Conservation (phyloP, 2,888 invertebrate genomes). For the Onthophagus sagittarius region DNA sequence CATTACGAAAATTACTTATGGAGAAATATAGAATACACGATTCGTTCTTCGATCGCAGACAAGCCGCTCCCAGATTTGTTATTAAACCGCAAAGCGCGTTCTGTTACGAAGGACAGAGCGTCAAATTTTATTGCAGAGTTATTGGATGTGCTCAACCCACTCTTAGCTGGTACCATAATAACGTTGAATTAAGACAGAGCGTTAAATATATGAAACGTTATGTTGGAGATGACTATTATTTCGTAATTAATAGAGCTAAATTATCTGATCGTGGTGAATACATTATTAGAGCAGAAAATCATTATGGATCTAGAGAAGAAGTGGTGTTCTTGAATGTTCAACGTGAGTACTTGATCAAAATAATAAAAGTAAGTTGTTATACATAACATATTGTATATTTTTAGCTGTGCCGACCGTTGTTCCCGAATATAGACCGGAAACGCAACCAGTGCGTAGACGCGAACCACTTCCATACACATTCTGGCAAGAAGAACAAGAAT, state of each 20-base stretch:
- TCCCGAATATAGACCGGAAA: constrained; percentile 64
- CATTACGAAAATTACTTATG: constrained; percentile 89
- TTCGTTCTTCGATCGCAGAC: constrained; percentile 91
- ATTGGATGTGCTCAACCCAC: constrained; percentile 93
- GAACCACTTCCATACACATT: constrained; percentile 81
- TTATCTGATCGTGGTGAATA: constrained; percentile 96
- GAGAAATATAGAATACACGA: constrained; percentile 97
- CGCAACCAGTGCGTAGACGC: constrained; percentile 69
- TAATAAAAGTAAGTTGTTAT: too few relatives aligned
- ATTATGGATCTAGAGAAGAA: constrained; percentile 93
- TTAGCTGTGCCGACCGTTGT: constrained; percentile 72
- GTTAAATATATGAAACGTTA: constrained; percentile 99
- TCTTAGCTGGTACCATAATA: constrained; percentile 93
- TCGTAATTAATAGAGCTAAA: constrained; percentile 94
- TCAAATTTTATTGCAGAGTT: constrained; percentile 95
- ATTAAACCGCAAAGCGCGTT: constrained; percentile 94
- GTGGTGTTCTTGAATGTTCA: constrained; percentile 95
- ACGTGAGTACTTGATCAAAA: constrained; percentile 58
- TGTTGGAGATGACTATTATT: constrained; percentile 92
- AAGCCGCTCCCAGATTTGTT: constrained; percentile 97
- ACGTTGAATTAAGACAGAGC: constrained; percentile 89
- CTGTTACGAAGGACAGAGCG: constrained; percentile 95
- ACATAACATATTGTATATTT: too few relatives aligned
- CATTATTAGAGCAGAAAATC: constrained; percentile 93
- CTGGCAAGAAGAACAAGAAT: constrained; percentile 91